Evolutionary conservation across 2,888 invertebrate genomes (phyloP).

Genomic region (Lagria hirta): DNA sequence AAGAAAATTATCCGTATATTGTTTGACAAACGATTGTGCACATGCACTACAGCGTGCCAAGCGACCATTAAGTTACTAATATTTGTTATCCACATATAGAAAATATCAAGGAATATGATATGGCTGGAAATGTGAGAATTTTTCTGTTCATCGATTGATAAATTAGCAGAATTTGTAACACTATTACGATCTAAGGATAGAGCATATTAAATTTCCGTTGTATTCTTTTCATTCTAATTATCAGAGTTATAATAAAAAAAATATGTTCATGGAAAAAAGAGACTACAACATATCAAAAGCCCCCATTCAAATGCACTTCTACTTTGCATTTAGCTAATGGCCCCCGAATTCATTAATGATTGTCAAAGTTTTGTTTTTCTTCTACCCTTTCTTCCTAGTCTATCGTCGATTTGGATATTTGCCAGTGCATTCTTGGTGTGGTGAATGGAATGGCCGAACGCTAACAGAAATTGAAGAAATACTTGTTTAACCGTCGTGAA

Average conservation of each 20-base stretch:
- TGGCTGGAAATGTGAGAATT: no score
- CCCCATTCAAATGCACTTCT: constrained; percentile 31
- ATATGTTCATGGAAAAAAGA: no score
- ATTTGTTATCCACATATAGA: constrained; percentile 17
- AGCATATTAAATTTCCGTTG: no score
- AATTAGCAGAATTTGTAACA: no score
- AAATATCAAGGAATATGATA: no score
- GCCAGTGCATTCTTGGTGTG: constrained; percentile 29
- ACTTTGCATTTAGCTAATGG: constrained; percentile 28
- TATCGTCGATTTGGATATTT: constrained; percentile 26
- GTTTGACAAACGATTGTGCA: constrained; percentile 27
- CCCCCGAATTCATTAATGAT: constrained; percentile 36
- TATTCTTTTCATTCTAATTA: no score
- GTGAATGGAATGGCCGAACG: constrained; percentile 28
- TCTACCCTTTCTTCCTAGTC: constrained; percentile 8
- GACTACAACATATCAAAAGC: no score
- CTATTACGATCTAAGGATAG: no score
- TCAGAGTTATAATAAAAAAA: no score
- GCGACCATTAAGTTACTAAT: constrained; percentile 23
- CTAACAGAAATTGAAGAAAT: constrained; percentile 33
- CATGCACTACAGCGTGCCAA: constrained; percentile 26
- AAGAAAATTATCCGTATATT: constrained; percentile 24
- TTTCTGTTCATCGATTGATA: no score
- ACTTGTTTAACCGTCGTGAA: constrained; percentile 26
- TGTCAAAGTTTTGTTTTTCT: constrained; percentile 28